These are phyloP conservation scores for Drosophila pandora DNA, from an alignment of 1,140 invertebrate species.

Conservation along the genomic window DNA sequence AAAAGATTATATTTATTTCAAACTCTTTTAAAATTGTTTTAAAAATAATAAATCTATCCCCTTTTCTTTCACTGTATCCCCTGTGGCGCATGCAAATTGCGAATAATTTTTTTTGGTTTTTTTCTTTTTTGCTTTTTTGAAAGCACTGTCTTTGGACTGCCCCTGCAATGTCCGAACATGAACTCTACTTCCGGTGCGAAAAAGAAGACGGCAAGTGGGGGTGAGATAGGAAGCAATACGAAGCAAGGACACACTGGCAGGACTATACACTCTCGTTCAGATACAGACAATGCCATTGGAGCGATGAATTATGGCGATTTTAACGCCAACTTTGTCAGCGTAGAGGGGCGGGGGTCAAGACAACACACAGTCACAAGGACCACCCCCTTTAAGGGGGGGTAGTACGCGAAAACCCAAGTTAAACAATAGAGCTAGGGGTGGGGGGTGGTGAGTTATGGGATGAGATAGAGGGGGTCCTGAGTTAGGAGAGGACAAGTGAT, in stretches of 20 bases:
- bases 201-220: slow-evolving; percentile 1
- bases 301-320: slow-evolving; percentile 79
- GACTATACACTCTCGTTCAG: too few species aligned
- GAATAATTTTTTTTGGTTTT: slow-evolving; percentile 46
- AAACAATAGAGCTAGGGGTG: slow-evolving; percentile 31
- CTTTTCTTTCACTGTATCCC: background rate
- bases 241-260: background rate
- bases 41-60: too few species aligned
- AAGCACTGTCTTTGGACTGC: slow-evolving; percentile 37
- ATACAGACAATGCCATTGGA: slow-evolving; percentile 57
- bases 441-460: background rate
- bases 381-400: slow-evolving; percentile 3
- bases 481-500: background rate
- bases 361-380: slow-evolving; percentile 38
- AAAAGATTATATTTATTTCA: too few species aligned
- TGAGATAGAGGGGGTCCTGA: background rate
- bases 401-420: slow-evolving; percentile 21
- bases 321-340: slow-evolving; percentile 64
- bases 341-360: slow-evolving; percentile 4
- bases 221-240: too few species aligned
- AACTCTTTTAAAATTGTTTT: background rate
- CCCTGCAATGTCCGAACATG: slow-evolving; percentile 66
- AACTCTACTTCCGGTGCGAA: slow-evolving; percentile 64
- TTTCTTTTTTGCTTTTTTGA: slow-evolving; percentile 25
- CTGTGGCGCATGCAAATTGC: slow-evolving; percentile 63